Evolutionary conservation across 2,797 vertebrate genomes (phyloP).

Genomic region (Eutrigla gurnardus): DNA sequence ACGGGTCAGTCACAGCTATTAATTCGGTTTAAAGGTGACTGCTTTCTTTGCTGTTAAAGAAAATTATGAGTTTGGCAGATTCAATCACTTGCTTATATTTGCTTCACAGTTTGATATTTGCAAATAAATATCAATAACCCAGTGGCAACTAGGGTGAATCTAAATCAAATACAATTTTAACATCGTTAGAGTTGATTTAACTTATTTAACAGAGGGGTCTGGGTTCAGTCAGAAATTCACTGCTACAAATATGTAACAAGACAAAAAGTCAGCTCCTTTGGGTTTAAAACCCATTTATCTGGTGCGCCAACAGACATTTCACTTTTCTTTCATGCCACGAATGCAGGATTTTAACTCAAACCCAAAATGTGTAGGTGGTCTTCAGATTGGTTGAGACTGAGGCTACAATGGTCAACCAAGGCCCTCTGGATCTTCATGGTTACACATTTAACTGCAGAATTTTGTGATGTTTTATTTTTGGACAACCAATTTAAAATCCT

Average conservation of each 20-base stretch:
- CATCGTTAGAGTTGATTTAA: neutral
- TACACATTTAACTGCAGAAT: neutral
- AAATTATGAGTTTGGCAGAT: neutral
- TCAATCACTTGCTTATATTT: neutral
- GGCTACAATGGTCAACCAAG: neutral
- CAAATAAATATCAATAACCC: neutral
- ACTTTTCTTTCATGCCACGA: neutral
- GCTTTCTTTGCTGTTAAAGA: slow-evolving; percentile 19
- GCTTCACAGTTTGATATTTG: too few species aligned
- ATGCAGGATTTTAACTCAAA: neutral
- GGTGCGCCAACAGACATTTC: neutral
- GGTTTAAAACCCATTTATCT: neutral
- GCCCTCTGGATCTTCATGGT: neutral
- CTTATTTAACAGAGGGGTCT: neutral
- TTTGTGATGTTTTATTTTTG: neutral
- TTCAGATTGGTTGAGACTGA: neutral
- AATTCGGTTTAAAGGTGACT: slow-evolving; percentile 4
- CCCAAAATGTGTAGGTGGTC: neutral
- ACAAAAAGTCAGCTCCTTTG: neutral
- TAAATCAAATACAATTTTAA: neutral
- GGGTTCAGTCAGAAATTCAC: neutral
- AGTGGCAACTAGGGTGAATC: neutral
- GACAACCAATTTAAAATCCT: slow-evolving; percentile 2
- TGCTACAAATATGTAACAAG: neutral
- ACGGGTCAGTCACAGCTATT: neutral